Conservation (phyloP, 2,113 vertebrate genomes). For the Paratilapia polleni region DNA sequence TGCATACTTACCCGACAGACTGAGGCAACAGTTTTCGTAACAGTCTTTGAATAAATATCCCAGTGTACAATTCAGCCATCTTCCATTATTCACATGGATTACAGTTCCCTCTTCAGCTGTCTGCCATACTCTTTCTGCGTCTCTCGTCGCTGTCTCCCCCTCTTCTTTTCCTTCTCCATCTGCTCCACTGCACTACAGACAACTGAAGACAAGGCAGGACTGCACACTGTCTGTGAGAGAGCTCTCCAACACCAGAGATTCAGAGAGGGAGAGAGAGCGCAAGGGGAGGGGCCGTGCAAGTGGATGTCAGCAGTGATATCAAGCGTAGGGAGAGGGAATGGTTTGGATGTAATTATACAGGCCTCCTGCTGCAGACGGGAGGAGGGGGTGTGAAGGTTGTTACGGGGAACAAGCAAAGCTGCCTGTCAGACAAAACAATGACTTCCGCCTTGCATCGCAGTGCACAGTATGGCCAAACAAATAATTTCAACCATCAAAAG, state of each 20-base stretch:
- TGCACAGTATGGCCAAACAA: slow-evolving; percentile 22
- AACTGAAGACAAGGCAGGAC: slow-evolving; percentile 47
- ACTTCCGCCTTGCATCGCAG: slow-evolving; percentile 23
- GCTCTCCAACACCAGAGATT: slow-evolving; percentile 28
- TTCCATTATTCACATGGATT: slow-evolving; percentile 1
- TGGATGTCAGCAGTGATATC: slow-evolving; percentile 75
- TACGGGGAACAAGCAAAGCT: slow-evolving; percentile 51
- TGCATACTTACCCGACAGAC: slow-evolving; percentile 58
- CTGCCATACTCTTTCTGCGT: slow-evolving; percentile 12
- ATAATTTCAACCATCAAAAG: slow-evolving; percentile 26
- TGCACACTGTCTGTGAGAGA: slow-evolving; percentile 40
- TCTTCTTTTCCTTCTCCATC: slow-evolving; percentile 30
- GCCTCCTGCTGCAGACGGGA: slow-evolving; percentile 62
- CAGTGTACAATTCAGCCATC: slow-evolving; percentile 3
- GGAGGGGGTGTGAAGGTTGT: slow-evolving; percentile 34
- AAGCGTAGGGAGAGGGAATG: slow-evolving; percentile 59
- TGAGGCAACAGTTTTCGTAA: slow-evolving; percentile 27
- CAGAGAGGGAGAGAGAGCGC: neutral
- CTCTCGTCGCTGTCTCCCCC: slow-evolving; percentile 29
- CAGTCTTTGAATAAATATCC: slow-evolving; percentile 26
- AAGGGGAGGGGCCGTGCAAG: slow-evolving; percentile 51
- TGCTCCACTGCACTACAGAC: slow-evolving; percentile 48
- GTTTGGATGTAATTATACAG: slow-evolving; percentile 72
- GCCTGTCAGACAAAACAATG: slow-evolving; percentile 57
- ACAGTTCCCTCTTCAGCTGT: slow-evolving; percentile 33